phyloP scores from a whole-genome alignment of 1,140 invertebrate species.

The Ceratitis capitata region DNA sequence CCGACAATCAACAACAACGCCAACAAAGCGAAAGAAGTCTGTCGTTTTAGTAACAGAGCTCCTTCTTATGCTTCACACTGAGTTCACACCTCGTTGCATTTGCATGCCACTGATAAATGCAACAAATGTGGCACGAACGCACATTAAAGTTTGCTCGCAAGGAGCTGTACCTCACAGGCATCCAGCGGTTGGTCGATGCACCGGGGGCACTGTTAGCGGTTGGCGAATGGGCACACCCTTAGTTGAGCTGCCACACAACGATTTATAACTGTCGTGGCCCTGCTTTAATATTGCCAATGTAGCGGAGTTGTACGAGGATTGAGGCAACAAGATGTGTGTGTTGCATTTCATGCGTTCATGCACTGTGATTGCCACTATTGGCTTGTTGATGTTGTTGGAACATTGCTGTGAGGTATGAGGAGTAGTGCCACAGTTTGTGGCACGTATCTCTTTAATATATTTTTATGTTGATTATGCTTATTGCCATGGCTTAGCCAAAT shows the following conservation, averaged over 20 bases:
- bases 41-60: background rate
- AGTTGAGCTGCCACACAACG: background rate
- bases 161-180: background rate
- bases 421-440: background rate
- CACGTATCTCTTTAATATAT: slow-evolving; percentile 28
- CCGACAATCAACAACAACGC: background rate
- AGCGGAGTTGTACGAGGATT: too few species aligned
- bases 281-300: slow-evolving; percentile 15
- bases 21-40: background rate
- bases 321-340: too few species aligned
- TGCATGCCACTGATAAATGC: background rate
- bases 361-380: background rate
- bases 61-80: slow-evolving; percentile 32
- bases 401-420: background rate
- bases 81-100: slow-evolving; percentile 26
- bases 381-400: background rate
- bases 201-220: background rate
- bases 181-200: background rate
- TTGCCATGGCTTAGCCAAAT: slow-evolving; percentile 40
- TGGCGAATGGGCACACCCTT: too few species aligned
- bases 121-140: slow-evolving; percentile 11
- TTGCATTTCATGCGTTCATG: too few species aligned
- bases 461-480: slow-evolving; percentile 41
- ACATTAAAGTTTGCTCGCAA: background rate
- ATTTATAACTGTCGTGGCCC: slow-evolving; percentile 37